Base-by-base conservation (phyloP, 2,113 vertebrate species). In the Laticauda colubrina region DNA sequence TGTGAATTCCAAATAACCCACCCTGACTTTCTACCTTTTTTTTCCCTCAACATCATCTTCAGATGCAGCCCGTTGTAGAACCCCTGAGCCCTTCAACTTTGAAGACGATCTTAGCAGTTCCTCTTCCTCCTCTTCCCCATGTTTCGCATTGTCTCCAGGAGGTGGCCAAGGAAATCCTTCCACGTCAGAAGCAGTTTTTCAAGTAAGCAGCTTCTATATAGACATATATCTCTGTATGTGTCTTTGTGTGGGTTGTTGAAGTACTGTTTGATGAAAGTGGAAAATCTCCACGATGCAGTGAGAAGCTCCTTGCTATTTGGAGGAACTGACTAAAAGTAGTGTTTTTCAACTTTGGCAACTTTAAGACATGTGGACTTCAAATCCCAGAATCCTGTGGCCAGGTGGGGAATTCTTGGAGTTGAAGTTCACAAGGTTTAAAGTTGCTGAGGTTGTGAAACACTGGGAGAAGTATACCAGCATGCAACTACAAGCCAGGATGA, bases 71-170 rank as follows among this genome's bases (percentile, higher is more conserved):
- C 95, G 96, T 53, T 96, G 97, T 57, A 96, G 95, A 95, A 95
- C 97, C 10, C 92, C 97, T 89, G 97, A 98, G 96, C 97, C 97
- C 96, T 95, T 94, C 75, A 92, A 57, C 20, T 98, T 98, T 95
- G 97, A 98, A 97, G 98, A 98, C 93, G 98, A 98, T 96, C 96
- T 98, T 96, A 97, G 97, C 57, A 97, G 97, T 91, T 97, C 97
- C 81, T 96, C 97, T 81, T 97, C 96, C 29, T 97, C 96, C 95
- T 1, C 98, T 93, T 97, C 97, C 92, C 96, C 95, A 5, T 97
- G 96, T 95, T 97, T 97, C 57, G 97, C 97, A 39, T 95, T 96
- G 10, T 95, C 98, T 87, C 96, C 97, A 5, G 87, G 56, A 24
- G 96, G 96, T 85, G 96, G 97, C 91, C 91, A 95, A 26, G 96